A percentile compares a stretch with the other conserved stretches of the same genome.
These are phyloP conservation scores for Dicranocentrus wangi DNA, from an alignment of 2,888 invertebrate species.

Conservation along the genomic window DNA sequence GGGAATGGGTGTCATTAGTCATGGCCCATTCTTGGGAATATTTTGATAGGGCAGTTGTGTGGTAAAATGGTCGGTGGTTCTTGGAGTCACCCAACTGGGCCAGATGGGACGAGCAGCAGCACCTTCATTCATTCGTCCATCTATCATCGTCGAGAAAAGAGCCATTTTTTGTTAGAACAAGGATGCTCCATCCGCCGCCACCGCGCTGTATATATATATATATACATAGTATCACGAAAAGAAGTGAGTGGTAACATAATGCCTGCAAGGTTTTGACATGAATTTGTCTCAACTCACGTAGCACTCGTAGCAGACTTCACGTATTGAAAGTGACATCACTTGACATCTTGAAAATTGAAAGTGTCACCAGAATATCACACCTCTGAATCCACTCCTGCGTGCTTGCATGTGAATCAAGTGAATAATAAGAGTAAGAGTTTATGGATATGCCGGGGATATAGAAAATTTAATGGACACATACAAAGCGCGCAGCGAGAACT, in stretches of 20 bases:
- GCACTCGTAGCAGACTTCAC: constrained; percentile 49
- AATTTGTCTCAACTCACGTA: constrained; percentile 63
- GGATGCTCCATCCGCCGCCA: constrained; percentile 2
- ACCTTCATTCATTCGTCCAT: constrained; percentile 58
- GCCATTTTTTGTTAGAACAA: constrained; percentile 9
- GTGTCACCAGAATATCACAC: constrained; percentile 69
- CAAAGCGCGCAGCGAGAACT: neutral
- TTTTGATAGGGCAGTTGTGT: neutral
- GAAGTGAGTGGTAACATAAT: constrained; percentile 41
- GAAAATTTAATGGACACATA: constrained; percentile 1
- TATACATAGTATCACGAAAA: constrained; percentile 7
- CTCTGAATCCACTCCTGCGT: constrained; percentile 41
- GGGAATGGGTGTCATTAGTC: too few relatives aligned
- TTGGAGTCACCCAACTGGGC: neutral
- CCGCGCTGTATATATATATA: too few relatives aligned
- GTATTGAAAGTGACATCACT: constrained; percentile 69
- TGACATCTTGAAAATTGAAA: constrained; percentile 73
- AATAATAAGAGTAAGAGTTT: neutral
- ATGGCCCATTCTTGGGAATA: too few relatives aligned
- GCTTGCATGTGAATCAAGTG: constrained; percentile 30
- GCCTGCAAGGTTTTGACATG: constrained; percentile 54
- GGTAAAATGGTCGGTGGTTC: neutral
- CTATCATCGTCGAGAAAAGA: constrained; percentile 36
- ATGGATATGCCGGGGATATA: neutral
- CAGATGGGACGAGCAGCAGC: constrained; percentile 33